These are phyloP conservation scores for Oxyruncus cristatus DNA, from an alignment of 2,113 vertebrate species.

Conservation along the genomic window DNA sequence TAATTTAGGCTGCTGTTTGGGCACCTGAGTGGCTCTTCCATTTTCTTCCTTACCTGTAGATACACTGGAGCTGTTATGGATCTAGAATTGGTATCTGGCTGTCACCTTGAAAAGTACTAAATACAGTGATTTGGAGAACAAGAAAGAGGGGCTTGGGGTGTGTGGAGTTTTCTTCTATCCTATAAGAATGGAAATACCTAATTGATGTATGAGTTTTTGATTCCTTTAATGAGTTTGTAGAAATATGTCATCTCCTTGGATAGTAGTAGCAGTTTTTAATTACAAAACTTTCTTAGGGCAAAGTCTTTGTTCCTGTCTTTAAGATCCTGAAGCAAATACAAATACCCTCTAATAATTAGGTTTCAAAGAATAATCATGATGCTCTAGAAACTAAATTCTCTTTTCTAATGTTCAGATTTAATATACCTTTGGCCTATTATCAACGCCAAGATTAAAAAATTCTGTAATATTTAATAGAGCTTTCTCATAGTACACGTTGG, in stretches of 20 bases:
- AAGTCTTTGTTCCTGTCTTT: not conserved
- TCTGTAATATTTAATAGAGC: not conserved
- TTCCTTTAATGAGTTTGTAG: not conserved
- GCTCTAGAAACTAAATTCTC: not conserved
- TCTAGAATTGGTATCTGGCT: not conserved
- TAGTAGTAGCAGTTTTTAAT: not conserved
- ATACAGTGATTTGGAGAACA: not conserved
- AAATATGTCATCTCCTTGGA: not conserved
- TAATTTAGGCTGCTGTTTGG: not conserved
- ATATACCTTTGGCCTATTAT: not conserved
- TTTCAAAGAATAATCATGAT: not conserved
- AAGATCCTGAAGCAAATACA: not conserved
- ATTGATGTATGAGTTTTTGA: not conserved
- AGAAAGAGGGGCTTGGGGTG: not conserved
- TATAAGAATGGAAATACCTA: not conserved
- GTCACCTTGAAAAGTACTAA: not conserved
- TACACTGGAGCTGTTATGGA: not conserved
- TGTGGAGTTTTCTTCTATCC: not conserved
- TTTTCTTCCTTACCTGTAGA: not conserved
- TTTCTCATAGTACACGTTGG: not conserved
- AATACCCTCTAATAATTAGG: not conserved
- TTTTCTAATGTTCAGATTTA: not conserved
- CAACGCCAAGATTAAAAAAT: not conserved
- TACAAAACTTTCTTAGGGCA: not conserved
- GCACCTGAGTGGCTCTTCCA: not conserved